Evolutionary conservation across 2,113 vertebrate species (phyloP).

Genomic region (Corythornis madagascariensis): DNA sequence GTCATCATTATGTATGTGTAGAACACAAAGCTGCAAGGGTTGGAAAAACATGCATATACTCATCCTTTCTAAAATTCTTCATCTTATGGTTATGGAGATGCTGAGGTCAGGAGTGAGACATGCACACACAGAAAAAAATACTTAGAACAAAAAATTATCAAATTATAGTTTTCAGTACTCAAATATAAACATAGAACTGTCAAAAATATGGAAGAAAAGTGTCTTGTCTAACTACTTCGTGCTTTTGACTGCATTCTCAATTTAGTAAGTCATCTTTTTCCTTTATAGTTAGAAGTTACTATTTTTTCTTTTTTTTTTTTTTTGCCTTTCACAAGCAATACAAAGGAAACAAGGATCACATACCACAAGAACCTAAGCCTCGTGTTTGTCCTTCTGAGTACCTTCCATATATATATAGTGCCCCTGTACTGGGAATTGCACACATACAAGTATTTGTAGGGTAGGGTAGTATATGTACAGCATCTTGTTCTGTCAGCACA

Average conservation of each 20-base stretch:
- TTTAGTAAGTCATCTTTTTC: neutral
- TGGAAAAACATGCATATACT: neutral
- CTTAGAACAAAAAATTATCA: neutral
- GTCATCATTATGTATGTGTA: constrained; percentile 15
- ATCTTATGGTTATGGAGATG: neutral
- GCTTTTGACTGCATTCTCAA: neutral
- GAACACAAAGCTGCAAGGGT: neutral
- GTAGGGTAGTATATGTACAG: neutral
- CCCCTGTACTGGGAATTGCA: neutral
- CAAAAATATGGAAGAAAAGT: neutral
- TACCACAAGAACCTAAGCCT: neutral
- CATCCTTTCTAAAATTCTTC: neutral
- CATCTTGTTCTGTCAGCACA: neutral
- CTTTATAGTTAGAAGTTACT: neutral
- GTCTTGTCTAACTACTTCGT: neutral
- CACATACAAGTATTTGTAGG: neutral
- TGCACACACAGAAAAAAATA: neutral
- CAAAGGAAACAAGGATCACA: neutral
- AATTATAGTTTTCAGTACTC: neutral
- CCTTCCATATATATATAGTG: rapidly evolving
- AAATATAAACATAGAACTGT: neutral
- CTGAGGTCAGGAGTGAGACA: neutral
- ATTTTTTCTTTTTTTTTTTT: neutral
- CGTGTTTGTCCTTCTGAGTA: neutral
- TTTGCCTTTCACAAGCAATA: neutral